Base-by-base conservation (phyloP, 2,888 invertebrate species). In the Blastobasis adustella region DNA sequence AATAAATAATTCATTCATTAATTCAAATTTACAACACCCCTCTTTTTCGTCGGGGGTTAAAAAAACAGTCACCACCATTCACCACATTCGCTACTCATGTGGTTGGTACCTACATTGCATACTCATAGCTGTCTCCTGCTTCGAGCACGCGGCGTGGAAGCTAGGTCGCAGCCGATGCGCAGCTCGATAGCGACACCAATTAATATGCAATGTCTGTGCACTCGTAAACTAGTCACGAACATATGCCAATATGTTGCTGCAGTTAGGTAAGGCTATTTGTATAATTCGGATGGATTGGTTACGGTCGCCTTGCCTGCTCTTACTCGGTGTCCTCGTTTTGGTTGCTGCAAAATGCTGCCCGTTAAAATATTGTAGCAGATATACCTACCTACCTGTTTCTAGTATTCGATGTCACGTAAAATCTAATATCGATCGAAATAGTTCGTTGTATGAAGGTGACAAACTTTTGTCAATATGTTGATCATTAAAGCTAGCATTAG, bases 151-250 rank as follows among this genome's bases (percentile, higher is more conserved):
- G 23, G 69, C 69, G 73, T 73, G 71, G 79, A 69, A 76, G 82
- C 77, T 72, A 76, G 79, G 82, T 79, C 74, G 81, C 61, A 69
- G 62, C 62, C 78, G 83, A 84, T 85, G 84, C 76, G 74, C 74
- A 70, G 69, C 62, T 79, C 76, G 86, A 86, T 86, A 87, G 73
- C 76, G 73, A 76, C 80, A 79, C 78, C 86, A 85, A 87, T 87
- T 87, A 86, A 87, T 87, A 87, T 87, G 86, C 87, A 81, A 84
- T 83, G 85, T 83, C 81, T 78, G 75, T 74, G 78, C 74, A 80
- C 82, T 82, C 86, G 86, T 86, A 84, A 82, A 86, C 84, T 77
- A 83, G 82, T 85, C 87, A 86, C 86, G 85, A 85, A 83, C 84
- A 84, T 81, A 87, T 83, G 85, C 85, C 85, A 82, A 87, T 86